Conservation (phyloP, 1,140 invertebrate genomes). For the Zaprionus kolodkinae region DNA sequence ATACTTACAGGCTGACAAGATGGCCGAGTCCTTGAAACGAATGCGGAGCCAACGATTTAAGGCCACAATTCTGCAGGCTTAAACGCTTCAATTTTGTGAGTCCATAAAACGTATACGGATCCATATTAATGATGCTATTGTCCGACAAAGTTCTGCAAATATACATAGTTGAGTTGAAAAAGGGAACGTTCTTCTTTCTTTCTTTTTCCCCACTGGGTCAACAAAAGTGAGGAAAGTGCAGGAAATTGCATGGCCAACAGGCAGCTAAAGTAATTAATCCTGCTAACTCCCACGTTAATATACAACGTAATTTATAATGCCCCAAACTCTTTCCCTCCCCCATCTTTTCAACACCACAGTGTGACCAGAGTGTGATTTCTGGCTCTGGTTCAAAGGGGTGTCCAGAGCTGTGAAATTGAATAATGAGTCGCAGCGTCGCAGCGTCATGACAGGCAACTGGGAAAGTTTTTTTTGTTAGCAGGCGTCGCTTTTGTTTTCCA, state of each 20-base stretch:
- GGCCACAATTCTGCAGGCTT: constrained; percentile 86
- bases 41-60: constrained; percentile 85
- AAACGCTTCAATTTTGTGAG: constrained; percentile 86
- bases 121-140: constrained; percentile 86
- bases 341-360: constrained; percentile 3
- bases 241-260: constrained; percentile 73
- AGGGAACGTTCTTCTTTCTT: too few species aligned
- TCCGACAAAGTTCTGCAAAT: constrained; percentile 86
- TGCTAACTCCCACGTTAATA: constrained; percentile 61
- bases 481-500: constrained; percentile 48
- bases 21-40: constrained; percentile 85
- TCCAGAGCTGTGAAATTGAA: constrained; percentile 74
- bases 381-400: not conserved
- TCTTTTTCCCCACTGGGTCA: constrained; percentile 64
- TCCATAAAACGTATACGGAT: constrained; percentile 85
- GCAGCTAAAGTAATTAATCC: constrained; percentile 65
- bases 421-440: constrained; percentile 66
- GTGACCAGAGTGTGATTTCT: constrained; percentile 72
- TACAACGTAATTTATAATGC: constrained; percentile 71
- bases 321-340: constrained; percentile 13
- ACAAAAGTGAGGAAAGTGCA: constrained; percentile 72
- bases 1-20: constrained; percentile 86
- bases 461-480: constrained; percentile 61
- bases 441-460: constrained; percentile 62
- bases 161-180: constrained; percentile 3